phyloP scores from a whole-genome alignment of 2,797 vertebrate species.

The Synanceia verrucosa region DNA sequence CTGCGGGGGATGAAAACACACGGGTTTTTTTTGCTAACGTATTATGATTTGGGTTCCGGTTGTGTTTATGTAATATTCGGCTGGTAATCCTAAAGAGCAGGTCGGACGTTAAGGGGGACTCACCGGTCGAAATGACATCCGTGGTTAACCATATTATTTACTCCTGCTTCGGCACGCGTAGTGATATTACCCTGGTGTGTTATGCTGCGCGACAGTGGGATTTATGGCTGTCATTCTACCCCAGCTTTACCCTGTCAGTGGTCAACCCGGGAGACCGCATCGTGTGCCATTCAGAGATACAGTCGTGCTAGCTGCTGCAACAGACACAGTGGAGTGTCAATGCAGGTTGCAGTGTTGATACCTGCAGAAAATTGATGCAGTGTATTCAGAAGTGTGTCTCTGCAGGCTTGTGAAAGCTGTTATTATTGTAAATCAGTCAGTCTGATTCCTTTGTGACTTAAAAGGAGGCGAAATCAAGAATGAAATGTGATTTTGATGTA shows the following conservation, averaged over 20 bases:
- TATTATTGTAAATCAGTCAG: background rate
- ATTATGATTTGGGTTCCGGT: conserved; percentile 63
- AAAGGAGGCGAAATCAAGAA: background rate
- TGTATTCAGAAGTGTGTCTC: background rate
- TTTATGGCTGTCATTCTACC: conserved; percentile 57
- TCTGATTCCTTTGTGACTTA: background rate
- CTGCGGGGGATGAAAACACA: conserved; percentile 65
- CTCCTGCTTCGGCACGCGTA: background rate
- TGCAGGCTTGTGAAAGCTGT: background rate
- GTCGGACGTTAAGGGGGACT: conserved; percentile 15
- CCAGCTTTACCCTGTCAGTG: conserved; percentile 43
- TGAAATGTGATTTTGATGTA: background rate
- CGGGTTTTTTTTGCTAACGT: conserved; percentile 35
- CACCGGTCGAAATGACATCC: conserved; percentile 7
- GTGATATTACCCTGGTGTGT: background rate
- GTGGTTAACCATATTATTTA: background rate
- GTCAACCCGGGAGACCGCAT: conserved; percentile 49
- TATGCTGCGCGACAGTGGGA: conserved; percentile 7
- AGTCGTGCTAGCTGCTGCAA: conserved; percentile 26
- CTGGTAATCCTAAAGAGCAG: conserved; percentile 35
- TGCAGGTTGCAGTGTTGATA: conserved; percentile 24
- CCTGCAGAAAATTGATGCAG: too few relatives aligned
- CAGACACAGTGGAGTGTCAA: background rate
- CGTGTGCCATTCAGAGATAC: conserved; percentile 25
- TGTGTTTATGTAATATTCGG: conserved; percentile 78